phyloP scores from a whole-genome alignment of 2,113 vertebrate species.

The Ailurus styani region DNA sequence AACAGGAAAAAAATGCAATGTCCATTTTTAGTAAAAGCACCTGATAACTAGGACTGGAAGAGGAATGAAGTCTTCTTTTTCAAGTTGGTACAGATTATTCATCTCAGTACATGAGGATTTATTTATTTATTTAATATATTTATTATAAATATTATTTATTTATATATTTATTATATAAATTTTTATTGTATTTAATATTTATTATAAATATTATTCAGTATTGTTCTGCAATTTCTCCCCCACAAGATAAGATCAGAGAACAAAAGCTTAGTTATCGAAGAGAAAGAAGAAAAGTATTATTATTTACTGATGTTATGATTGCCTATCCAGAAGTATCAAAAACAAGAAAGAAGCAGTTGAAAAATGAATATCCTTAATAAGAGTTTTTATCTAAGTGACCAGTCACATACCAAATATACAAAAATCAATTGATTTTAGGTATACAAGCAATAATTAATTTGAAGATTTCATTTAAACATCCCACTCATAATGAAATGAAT shows the following conservation, averaged over 20 bases:
- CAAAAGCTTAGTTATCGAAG: neutral
- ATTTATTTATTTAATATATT: too few species aligned
- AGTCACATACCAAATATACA: neutral
- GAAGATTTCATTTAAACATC: slow-evolving; percentile 1
- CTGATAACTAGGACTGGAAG: neutral
- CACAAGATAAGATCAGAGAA: neutral
- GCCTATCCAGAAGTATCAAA: neutral
- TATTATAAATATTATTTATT: neutral
- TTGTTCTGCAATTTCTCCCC: neutral
- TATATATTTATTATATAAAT: too few species aligned
- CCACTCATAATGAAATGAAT: neutral
- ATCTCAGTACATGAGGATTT: neutral
- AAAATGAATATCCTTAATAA: slow-evolving; percentile 11
- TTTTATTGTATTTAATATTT: too few species aligned
- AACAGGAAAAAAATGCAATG: neutral
- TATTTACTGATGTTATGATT: neutral
- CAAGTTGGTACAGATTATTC: neutral
- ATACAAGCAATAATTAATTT: neutral
- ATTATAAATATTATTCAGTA: neutral
- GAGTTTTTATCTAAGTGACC: neutral
- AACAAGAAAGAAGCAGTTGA: neutral
- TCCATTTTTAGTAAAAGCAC: slow-evolving; percentile 10
- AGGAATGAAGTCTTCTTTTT: neutral
- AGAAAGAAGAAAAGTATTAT: neutral
- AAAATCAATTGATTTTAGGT: neutral